Evolutionary conservation across 1,140 invertebrate genomes (phyloP).

Genomic region (Ctenoplectra terminalis): DNA sequence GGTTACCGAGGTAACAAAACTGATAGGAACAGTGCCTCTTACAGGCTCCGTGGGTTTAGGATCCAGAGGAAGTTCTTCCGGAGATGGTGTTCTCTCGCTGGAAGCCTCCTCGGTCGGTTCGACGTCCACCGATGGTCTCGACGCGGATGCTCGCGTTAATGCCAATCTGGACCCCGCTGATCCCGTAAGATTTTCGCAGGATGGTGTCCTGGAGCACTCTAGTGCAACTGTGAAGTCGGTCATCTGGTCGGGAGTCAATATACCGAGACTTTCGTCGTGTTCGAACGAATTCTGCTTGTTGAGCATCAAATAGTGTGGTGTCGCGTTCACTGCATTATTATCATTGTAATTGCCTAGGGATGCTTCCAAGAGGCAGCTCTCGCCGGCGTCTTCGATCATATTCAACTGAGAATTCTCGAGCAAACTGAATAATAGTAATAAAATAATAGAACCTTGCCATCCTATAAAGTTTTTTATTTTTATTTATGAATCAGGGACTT

Average conservation of each 20-base stretch:
- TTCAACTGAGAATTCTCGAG: slow-evolving; percentile 68
- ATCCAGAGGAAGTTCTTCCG: slow-evolving; percentile 91
- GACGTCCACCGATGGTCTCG: slow-evolving; percentile 67
- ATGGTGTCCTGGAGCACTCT: slow-evolving; percentile 85
- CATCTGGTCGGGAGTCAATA: slow-evolving; percentile 94
- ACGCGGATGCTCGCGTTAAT: slow-evolving; percentile 67
- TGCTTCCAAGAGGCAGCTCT: slow-evolving; percentile 70
- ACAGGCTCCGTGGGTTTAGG: slow-evolving; percentile 78
- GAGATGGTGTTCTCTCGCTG: slow-evolving; percentile 90
- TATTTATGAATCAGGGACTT: no score
- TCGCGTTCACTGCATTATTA: slow-evolving; percentile 76
- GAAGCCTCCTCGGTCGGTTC: slow-evolving; percentile 77
- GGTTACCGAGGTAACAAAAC: slow-evolving; percentile 92
- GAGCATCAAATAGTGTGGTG: slow-evolving; percentile 80
- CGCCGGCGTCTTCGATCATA: slow-evolving; percentile 73
- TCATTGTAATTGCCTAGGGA: slow-evolving; percentile 67
- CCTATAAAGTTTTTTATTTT: neutral
- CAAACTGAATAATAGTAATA: slow-evolving; percentile 55
- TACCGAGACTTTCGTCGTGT: slow-evolving; percentile 91
- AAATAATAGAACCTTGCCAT: neutral
- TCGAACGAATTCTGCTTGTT: slow-evolving; percentile 90
- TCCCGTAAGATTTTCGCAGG: slow-evolving; percentile 80
- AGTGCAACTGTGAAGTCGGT: slow-evolving; percentile 86
- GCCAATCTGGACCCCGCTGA: slow-evolving; percentile 65
- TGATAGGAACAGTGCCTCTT: slow-evolving; percentile 80